Conservation (phyloP, 2,113 vertebrate genomes). For the Sphyrna mokarran region DNA sequence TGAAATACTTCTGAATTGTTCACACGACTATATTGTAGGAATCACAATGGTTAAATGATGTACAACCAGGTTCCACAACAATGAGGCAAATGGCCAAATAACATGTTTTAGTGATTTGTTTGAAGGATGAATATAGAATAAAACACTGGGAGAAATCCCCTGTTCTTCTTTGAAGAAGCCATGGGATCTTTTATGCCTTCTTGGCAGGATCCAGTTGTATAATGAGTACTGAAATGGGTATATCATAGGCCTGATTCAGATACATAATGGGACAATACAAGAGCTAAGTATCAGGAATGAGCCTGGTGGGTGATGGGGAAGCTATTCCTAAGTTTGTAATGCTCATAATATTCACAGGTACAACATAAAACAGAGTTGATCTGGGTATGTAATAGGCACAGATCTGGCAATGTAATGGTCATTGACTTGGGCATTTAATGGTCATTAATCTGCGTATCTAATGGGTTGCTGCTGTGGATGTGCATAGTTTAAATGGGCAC, state of each 20-base stretch:
- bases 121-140: neutral
- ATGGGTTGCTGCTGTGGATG: too few relatives aligned
- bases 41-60: neutral
- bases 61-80: neutral
- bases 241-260: neutral
- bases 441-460: too few relatives aligned
- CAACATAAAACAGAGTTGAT: neutral
- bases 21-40: neutral
- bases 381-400: neutral
- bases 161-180: neutral
- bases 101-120: neutral
- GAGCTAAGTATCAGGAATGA: too few relatives aligned
- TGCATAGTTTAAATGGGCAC: too few relatives aligned
- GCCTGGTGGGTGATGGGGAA: too few relatives aligned
- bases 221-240: neutral
- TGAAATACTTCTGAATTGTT: neutral
- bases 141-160: neutral
- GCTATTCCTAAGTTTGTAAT: too few relatives aligned
- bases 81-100: neutral
- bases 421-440: too few relatives aligned
- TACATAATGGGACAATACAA: neutral
- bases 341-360: too few relatives aligned
- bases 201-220: too few relatives aligned
- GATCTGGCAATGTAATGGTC: too few relatives aligned
- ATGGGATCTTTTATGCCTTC: neutral